Base-by-base conservation (phyloP, 2,113 vertebrate species). In the Peucedramus taeniatus region DNA sequence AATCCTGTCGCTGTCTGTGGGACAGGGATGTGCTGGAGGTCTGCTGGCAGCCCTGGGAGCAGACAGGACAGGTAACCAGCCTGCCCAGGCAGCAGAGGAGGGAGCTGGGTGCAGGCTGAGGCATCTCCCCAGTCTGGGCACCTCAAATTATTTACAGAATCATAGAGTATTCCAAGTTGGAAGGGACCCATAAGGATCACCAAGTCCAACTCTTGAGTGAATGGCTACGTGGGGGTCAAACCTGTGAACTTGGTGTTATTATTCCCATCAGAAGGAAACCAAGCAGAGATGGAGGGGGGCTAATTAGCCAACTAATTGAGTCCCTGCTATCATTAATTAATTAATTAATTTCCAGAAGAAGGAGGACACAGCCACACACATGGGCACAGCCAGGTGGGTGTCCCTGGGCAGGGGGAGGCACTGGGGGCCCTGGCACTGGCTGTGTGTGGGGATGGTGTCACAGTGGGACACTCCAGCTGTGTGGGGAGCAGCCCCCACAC, bases 251-350 rank as follows among this genome's bases (percentile, higher is more conserved):
- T 44, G 61, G 31, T 42, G 27, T 31, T 27, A 27, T 22, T 68
- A 18, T 37, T 57, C 51, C 35, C 24, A 37, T 27, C 57, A 60
- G 23, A 60, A 37, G 37, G 15, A 60, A 60, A 18, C 23, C n/a
- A 26, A 37, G n/a, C 23, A 60, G 57, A 60, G 57, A 23, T 26
- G n/a, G n/a, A 60, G 23, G 5, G 7, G n/a, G n/a, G n/a, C 15
- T 65, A 56, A 85, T 75, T 40, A 66, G 26, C 20, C 42, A 24
- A 4, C 11, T 44, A 26, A 35, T 17, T 50, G 11, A 56, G 37
- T 27, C 56, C 42, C n/a, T 69, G 26, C 59, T 22, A 1, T 13
- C 6, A 1, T 0, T n/a, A n/a, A n/a, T n/a, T n/a, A n/a, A n/a
- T n/a, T n/a, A n/a, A n/a, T 23, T 3, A 4, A 45, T 72, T 80